These are phyloP conservation scores for Sternarchorhynchus goeldii DNA, from an alignment of 2,797 vertebrate species.

Conservation along the genomic window DNA sequence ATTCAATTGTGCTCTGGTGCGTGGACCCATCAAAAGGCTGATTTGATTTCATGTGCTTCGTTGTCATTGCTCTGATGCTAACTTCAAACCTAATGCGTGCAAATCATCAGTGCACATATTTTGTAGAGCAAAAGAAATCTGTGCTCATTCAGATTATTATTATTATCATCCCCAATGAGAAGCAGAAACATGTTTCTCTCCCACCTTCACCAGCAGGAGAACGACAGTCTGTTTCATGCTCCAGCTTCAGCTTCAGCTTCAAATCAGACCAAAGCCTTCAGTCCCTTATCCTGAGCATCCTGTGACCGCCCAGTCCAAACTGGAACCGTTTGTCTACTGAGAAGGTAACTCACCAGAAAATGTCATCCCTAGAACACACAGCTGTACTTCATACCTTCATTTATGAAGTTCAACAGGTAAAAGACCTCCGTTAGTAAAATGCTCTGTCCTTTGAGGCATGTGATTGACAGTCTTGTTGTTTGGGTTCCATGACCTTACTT, in stretches of 20 bases:
- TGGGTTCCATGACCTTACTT: constrained; percentile 21
- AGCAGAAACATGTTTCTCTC: neutral
- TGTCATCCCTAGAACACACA: neutral
- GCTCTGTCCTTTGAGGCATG: constrained; percentile 1
- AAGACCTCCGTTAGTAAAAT: constrained; percentile 4
- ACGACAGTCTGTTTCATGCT: neutral
- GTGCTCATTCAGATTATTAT: neutral
- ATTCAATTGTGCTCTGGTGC: constrained; percentile 60
- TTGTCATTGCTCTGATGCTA: neutral
- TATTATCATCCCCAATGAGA: neutral
- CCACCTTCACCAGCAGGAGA: neutral
- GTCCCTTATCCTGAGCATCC: neutral
- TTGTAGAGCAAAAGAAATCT: constrained; percentile 6
- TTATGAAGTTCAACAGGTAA: neutral
- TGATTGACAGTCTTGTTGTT: constrained; percentile 30
- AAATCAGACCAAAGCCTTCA: neutral
- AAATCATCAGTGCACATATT: constrained; percentile 10
- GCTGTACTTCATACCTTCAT: too few species aligned
- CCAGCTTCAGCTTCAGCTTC: too few species aligned
- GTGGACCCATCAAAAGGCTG: constrained; percentile 54
- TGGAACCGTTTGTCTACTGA: too few species aligned
- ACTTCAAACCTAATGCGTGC: constrained; percentile 10
- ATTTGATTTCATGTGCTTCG: constrained; percentile 65
- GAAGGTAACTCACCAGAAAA: too few species aligned
- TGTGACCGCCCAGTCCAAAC: neutral